These are phyloP conservation scores for Oostethus manadensis DNA, from an alignment of 2,113 vertebrate genomes.

Conservation along the genomic window DNA sequence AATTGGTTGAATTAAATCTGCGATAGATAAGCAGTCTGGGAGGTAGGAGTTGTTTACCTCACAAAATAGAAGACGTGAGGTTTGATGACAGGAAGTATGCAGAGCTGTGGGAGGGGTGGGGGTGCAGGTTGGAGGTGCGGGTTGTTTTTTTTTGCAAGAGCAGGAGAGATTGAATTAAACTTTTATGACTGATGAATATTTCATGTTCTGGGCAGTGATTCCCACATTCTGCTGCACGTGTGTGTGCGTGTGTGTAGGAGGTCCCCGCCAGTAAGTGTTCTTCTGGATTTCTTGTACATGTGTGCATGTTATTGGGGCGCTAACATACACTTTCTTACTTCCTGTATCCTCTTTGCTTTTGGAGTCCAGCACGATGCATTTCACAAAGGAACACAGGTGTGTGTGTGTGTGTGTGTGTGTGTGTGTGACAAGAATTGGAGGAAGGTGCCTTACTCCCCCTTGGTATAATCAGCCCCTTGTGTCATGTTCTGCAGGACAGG, in stretches of 20 bases:
- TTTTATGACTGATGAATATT: conserved; percentile 79
- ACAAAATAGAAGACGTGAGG: conserved; percentile 43
- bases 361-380: no score
- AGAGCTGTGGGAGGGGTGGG: conserved; percentile 5
- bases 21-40: conserved; percentile 32
- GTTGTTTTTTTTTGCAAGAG: conserved; percentile 19
- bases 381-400: no score
- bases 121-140: conserved; percentile 12
- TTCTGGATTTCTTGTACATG: conserved; percentile 1
- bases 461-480: no score
- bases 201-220: conserved; percentile 75
- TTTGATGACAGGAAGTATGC: conserved; percentile 46
- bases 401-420: no score
- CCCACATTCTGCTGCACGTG: conserved; percentile 57
- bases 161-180: conserved; percentile 72
- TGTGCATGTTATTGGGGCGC: no score
- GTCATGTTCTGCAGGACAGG: no score
- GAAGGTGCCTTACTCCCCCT: no score
- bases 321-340: no score
- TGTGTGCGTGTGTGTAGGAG: conserved; percentile 12
- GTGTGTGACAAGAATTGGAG: no score
- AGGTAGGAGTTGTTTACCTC: conserved; percentile 47
- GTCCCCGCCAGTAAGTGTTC: conserved; percentile 20
- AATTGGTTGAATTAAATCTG: conserved; percentile 47
- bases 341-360: no score